Evolutionary conservation across 2,888 invertebrate species (phyloP), one percentile per base, ranked within the genome.

Genomic region (Stenichneumon culpator): DNA sequence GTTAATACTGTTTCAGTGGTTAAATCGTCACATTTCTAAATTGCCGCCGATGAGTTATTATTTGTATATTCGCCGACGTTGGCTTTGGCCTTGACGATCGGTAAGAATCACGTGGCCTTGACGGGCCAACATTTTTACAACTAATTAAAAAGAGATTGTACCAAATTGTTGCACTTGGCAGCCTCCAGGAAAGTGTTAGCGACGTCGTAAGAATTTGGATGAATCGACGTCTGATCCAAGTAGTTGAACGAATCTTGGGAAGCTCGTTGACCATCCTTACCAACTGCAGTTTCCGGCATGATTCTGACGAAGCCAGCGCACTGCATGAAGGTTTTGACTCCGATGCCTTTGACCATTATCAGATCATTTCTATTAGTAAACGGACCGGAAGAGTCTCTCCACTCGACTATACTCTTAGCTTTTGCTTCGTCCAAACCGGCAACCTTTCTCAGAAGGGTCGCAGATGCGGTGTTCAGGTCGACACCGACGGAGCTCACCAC

Each of bases 401-500:
- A 96, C 39, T 96, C 95, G 70, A 99, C 95, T 7, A 99, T 97
- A 89, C 96, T 97, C 78, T 96, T 96, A 0, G 98, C 98, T 92
- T 96, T 96, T 3, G 96, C 95, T 47, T 96, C 96, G 74, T 97
- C 97, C 69, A 99, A 93, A 0, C 99, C 99, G n/a, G 99, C 97
- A 84, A 99, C 96, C 90, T 97, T 96, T 90, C 96, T 97, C 4
- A 99, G 94, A 83, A 99, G 95, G 89, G 97, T 96, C 77, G 96
- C 95, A 19, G 98, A 98, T 0, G 98, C 97, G 0, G 97, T 97
- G 92, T 99, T 99, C 9, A 99, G 94, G 92, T 99, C 98, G 0
- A 98, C 98, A 0, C 99, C 99, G 0, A 98, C 98, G 94, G 97
- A 97, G 94, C 98, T 98, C 22, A 99, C 99, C 89, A 98, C 97